These are phyloP conservation scores for Burhinus oedicnemus DNA, from an alignment of 2,113 vertebrate species.

Conservation along the genomic window DNA sequence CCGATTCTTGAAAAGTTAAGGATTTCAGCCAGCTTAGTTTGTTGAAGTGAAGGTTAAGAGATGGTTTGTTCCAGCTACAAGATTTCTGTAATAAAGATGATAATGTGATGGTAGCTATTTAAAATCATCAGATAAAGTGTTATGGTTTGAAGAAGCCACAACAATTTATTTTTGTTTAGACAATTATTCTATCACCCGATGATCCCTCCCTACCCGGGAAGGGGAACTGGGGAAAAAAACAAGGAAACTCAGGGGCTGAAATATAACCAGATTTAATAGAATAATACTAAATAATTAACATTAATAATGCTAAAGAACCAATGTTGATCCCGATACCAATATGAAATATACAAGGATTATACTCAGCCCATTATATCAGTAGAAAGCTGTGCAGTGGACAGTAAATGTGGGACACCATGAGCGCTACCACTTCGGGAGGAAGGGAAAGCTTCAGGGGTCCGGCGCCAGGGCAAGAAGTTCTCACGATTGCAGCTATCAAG, in stretches of 20 bases:
- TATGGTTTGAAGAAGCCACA: background rate
- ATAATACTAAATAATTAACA: background rate
- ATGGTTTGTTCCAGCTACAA: background rate
- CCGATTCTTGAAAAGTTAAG: rapidly evolving
- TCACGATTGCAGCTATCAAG: background rate
- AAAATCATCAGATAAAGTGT: background rate
- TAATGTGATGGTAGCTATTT: background rate
- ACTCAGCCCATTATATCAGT: background rate
- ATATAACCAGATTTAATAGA: background rate
- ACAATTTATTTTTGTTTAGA: background rate
- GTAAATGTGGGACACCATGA: background rate
- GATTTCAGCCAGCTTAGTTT: background rate
- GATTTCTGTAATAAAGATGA: background rate
- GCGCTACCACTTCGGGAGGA: background rate
- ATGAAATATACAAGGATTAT: background rate
- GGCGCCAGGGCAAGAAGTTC: background rate
- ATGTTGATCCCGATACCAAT: background rate
- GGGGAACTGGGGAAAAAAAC: background rate
- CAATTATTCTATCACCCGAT: background rate
- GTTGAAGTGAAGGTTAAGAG: background rate
- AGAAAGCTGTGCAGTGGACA: background rate
- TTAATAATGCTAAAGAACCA: background rate
- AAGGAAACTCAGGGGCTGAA: background rate
- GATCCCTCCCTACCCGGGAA: background rate
- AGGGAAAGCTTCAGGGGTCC: background rate